Percentiles rank a stretch among this genome's conserved stretches.
These are phyloP conservation scores for Apus apus DNA, from an alignment of 2,113 vertebrate species.

Conservation along the genomic window DNA sequence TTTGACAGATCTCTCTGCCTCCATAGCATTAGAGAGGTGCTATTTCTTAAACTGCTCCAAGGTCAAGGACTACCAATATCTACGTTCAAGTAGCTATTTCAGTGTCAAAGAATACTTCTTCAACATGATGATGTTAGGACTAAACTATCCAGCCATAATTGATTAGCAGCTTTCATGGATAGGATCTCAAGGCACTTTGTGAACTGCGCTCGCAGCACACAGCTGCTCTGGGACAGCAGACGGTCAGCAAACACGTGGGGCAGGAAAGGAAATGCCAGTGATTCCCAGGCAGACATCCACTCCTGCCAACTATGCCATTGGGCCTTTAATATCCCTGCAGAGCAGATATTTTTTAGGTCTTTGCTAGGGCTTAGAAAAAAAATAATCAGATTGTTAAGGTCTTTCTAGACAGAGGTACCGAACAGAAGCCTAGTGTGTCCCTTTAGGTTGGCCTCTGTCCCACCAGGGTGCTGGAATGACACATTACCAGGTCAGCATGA, in stretches of 20 bases:
- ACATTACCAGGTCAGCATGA: neutral
- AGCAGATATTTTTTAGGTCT: constrained; percentile 5
- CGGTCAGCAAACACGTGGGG: neutral
- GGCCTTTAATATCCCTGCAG: neutral
- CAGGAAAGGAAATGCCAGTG: neutral
- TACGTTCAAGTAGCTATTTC: neutral
- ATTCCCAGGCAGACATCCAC: neutral
- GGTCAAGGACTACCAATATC: neutral
- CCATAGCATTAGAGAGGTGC: neutral
- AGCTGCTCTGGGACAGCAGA: neutral
- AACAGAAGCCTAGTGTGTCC: neutral
- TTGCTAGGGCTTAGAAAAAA: neutral
- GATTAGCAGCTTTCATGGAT: neutral
- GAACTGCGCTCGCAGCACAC: neutral
- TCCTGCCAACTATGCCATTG: neutral
- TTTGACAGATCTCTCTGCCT: neutral
- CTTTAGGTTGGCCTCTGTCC: neutral
- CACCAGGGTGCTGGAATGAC: accelerated
- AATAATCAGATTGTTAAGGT: neutral
- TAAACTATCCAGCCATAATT: neutral
- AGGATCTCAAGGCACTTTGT: neutral
- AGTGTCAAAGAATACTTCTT: neutral
- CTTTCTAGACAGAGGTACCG: neutral
- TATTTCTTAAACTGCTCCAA: neutral
- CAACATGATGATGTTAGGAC: neutral